Evolutionary conservation across 2,888 invertebrate species (phyloP), one percentile per base, ranked within the genome.

Genomic region (Neoaliturus tenellus): DNA sequence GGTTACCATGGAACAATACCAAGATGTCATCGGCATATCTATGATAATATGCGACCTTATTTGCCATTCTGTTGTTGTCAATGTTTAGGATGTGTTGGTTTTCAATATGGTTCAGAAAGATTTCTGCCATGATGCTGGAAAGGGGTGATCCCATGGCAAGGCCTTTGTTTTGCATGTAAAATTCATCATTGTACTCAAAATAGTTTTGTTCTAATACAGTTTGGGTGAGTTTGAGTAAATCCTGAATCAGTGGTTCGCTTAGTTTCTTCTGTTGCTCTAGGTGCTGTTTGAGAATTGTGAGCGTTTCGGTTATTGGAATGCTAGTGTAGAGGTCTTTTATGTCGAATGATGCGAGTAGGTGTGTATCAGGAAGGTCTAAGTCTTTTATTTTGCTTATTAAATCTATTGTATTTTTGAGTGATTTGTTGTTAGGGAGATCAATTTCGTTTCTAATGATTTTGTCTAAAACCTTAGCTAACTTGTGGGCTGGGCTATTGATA

Each of bases 121-220:
- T 80, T 31, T 80, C 33, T 5, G 80, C 51, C 44, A 80, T 33
- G 20, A 80, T 51, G 39, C 44, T 55, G 0, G 80, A 80, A 17
- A 80, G 80, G n/a, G 80, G 80, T 5, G 80, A 80, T 17, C 80
- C 55, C 80, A 80, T 80, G 8, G 80, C 51, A n/a, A 80, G 33
- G 31, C 58, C 80, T 25, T 55, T 48, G 25, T 6, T 55, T 31
- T 80, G 33, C 31, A 31, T 28, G 55, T 80, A 80, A 8, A 55
- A 55, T 23, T 35, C 10, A 25, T 58, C 20, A 12, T 80, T 31
- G n/a, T 31, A 31, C 14, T 31, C 20, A 28, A 80, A 80, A 44
- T 80, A 80, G 20, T 80, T 80, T 12, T 80, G 31, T 33, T 80
- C 44, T 6, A 80, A 44, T 0, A 55, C 39, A 33, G 31, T 80